phyloP scores from a whole-genome alignment of 1,140 invertebrate genomes.

The Zaprionus taronus region DNA sequence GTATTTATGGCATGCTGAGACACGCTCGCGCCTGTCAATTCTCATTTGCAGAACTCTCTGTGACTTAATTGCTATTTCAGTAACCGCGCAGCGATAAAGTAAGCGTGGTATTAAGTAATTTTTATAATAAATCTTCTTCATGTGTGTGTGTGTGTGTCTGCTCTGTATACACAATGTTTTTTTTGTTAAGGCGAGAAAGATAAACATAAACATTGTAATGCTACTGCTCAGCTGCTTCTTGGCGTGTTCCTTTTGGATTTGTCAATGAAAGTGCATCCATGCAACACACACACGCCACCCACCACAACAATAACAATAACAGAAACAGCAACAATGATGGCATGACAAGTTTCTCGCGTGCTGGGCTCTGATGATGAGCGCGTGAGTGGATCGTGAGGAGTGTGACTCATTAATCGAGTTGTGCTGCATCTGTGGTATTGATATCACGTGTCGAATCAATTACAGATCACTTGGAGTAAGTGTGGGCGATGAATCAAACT shows the following conservation, averaged over 20 bases:
- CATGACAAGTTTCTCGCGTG: conserved; percentile 45
- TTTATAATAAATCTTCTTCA: conserved; percentile 46
- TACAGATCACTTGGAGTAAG: not conserved
- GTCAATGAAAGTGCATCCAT: conserved; percentile 51
- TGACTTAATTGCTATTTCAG: conserved; percentile 60
- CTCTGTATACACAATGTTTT: not conserved
- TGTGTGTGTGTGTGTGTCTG: not conserved
- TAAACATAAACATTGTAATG: conserved; percentile 44
- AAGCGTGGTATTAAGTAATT: conserved; percentile 44
- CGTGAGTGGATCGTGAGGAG: conserved; percentile 37
- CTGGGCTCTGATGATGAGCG: conserved; percentile 33
- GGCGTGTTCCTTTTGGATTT: conserved; percentile 33
- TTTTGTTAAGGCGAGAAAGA: conserved; percentile 7
- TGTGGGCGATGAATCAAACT: conserved; percentile 2
- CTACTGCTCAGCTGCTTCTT: not conserved
- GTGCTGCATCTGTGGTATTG: not conserved
- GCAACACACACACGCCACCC: conserved; percentile 37
- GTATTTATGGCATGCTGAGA: conserved; percentile 47
- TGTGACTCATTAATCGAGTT: not conserved
- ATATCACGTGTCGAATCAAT: conserved; percentile 4
- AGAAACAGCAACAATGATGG: conserved; percentile 30
- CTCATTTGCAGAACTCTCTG: conserved; percentile 42
- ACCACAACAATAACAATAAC: conserved; percentile 20
- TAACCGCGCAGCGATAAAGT: conserved; percentile 29
- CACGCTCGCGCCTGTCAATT: conserved; percentile 32